Conservation (phyloP, 2,113 vertebrate genomes). For the Zosterops lateralis region DNA sequence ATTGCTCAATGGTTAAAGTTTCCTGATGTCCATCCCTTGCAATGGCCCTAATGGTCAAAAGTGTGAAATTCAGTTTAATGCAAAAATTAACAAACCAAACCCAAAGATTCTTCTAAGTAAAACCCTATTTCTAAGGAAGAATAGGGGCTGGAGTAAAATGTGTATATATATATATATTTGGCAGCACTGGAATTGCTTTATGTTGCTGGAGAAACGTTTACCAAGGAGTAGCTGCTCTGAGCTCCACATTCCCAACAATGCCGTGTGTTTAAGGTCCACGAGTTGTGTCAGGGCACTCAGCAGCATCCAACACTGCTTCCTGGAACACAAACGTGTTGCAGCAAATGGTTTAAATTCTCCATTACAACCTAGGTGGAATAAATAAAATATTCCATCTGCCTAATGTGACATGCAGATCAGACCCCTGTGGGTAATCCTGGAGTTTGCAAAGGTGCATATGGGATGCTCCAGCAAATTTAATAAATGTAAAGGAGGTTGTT, state of each 20-base stretch:
- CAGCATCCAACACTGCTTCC: not conserved
- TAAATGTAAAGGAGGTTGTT: conserved; percentile 53
- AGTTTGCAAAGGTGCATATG: conserved; percentile 41
- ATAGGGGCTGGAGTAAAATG: not conserved
- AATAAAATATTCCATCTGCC: conserved; percentile 68
- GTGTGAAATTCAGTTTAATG: not conserved
- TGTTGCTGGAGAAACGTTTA: not conserved
- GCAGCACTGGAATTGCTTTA: not conserved
- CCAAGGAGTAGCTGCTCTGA: not conserved
- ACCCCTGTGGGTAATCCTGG: conserved; percentile 54
- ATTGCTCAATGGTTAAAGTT: not conserved
- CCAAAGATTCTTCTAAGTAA: not conserved
- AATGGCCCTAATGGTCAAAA: not conserved
- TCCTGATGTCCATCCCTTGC: not conserved
- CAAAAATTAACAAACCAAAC: not conserved
- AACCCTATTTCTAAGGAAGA: not conserved
- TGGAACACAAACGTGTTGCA: conserved; percentile 1
- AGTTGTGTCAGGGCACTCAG: not conserved
- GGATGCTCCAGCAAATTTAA: conserved; percentile 63
- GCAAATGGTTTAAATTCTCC: conserved; percentile 54
- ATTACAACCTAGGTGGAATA: conserved; percentile 46
- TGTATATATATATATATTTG: not conserved
- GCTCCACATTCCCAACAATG: not conserved
- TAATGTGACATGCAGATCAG: conserved; percentile 64
- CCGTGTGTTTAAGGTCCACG: not conserved